Evolutionary conservation across 2,113 vertebrate genomes (phyloP), one percentile per base, ranked within the genome.

Genomic region (Tachycineta bicolor): DNA sequence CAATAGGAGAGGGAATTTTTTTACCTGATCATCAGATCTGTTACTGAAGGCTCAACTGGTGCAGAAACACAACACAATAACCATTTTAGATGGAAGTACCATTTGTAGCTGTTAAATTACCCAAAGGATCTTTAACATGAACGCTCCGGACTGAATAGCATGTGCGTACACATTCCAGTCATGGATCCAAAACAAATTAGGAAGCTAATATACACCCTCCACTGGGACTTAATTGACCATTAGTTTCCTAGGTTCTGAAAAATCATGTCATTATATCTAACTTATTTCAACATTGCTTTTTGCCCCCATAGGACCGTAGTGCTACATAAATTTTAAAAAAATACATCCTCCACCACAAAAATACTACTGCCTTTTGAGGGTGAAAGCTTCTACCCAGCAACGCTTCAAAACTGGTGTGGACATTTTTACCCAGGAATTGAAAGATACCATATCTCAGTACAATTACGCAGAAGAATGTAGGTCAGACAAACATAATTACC

Each of bases 231-330:
- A 95, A 96, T 95, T 97, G 96, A 94, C 96, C 93, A 91, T 95
- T 96, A 95, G 92, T 96, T 95, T 94, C 93, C 96, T 96, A 95
- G 90, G 92, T 95, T 94, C 90, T 96, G 93, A 95, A 97, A 94
- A 96, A 96, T 96, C 90, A 92, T 94, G 94, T 96, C 83, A 89
- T 96, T 96, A 84, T 92, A 90, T 78, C 90, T 92, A 94, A 93
- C 83, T 91, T 96, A 90, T 92, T 94, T 90, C 79, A 82, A 50
- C 76, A 70, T 52, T 79, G 75, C 85, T 75, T 94, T 96, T 94
- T 82, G 75, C 52, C 44, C 90, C 86, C 76, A 76, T 33, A 92
- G 93, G 96, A 94, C 68, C 59, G 43, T 58, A 71, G 71, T 55
- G 37, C 58, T 89, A 46, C 60, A 93, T 49, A 75, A 18, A 41